These are phyloP conservation scores for Parapsyche elsis DNA, from an alignment of 1,140 invertebrate genomes.

Conservation along the genomic window DNA sequence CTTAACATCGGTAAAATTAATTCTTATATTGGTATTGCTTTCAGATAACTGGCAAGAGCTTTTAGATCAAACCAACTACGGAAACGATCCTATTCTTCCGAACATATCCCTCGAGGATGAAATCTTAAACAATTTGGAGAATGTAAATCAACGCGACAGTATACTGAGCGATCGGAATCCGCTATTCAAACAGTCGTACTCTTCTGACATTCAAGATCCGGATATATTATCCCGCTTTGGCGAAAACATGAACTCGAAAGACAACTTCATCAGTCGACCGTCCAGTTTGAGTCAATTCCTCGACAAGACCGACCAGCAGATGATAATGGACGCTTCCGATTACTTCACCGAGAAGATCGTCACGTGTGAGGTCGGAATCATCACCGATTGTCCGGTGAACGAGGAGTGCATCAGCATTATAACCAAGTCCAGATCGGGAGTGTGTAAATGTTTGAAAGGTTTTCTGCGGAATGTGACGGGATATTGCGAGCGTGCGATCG, in stretches of 20 bases:
- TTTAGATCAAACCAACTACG: constrained; percentile 64
- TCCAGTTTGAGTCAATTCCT: constrained; percentile 55
- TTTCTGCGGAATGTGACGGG: constrained; percentile 69
- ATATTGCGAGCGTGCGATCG: constrained; percentile 56
- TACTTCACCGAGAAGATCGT: constrained; percentile 63
- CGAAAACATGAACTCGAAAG: constrained; percentile 56
- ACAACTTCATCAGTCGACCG: constrained; percentile 42
- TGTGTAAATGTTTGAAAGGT: constrained; percentile 76
- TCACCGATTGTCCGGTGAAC: constrained; percentile 70
- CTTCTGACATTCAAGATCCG: constrained; percentile 60
- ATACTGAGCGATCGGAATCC: constrained; percentile 58
- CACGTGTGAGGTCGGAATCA: constrained; percentile 65
- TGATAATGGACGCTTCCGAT: constrained; percentile 65
- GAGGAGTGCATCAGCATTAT: constrained; percentile 73
- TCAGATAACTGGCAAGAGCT: constrained; percentile 67
- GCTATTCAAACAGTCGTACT: constrained; percentile 47
- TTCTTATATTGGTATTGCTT: not conserved
- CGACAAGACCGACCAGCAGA: constrained; percentile 58
- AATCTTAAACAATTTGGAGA: constrained; percentile 61
- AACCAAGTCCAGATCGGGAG: constrained; percentile 70
- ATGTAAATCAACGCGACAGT: constrained; percentile 59
- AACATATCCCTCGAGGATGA: constrained; percentile 64
- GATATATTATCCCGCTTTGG: constrained; percentile 62
- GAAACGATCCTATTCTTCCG: constrained; percentile 58
- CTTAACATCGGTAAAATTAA: not conserved